Percentiles rank a stretch among this genome's conserved stretches.
phyloP scores from a whole-genome alignment of 2,888 invertebrate genomes.

The Drosophila imparisetae region DNA sequence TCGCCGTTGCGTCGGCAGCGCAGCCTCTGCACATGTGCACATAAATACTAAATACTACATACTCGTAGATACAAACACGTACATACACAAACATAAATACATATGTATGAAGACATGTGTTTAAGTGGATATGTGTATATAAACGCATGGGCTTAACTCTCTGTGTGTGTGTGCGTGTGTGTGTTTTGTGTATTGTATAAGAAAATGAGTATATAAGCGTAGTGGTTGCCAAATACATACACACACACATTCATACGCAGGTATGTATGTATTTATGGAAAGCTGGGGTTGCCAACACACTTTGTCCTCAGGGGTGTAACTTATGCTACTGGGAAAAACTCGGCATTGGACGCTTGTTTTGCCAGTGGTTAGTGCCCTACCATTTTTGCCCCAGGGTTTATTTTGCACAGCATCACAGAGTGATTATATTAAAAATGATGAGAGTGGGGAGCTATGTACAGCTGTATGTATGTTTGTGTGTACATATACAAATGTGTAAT shows the following conservation, averaged over 20 bases:
- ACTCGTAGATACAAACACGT: slow-evolving; percentile 15
- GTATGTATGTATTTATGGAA: slow-evolving; percentile 37
- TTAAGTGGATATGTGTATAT: slow-evolving; percentile 9
- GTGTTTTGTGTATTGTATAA: slow-evolving; percentile 23
- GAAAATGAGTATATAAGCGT: slow-evolving; percentile 41
- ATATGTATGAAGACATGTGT: slow-evolving; percentile 18
- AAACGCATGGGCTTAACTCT: slow-evolving; percentile 19
- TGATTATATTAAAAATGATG: slow-evolving; percentile 52
- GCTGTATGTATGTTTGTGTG: slow-evolving; percentile 1
- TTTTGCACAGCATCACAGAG: slow-evolving; percentile 59
- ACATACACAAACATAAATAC: slow-evolving; percentile 8
- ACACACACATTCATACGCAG: background rate
- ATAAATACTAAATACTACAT: slow-evolving; percentile 24
- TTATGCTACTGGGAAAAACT: slow-evolving; percentile 83
- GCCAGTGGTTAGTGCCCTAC: slow-evolving; percentile 67
- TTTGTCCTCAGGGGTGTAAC: slow-evolving; percentile 82
- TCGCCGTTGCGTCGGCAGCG: slow-evolving; percentile 60
- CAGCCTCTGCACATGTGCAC: slow-evolving; percentile 62
- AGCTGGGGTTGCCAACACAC: slow-evolving; percentile 69
- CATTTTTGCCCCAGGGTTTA: slow-evolving; percentile 60
- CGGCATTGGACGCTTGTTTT: slow-evolving; percentile 78
- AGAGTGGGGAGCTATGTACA: slow-evolving; percentile 15
- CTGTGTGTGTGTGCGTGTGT: slow-evolving; percentile 17
- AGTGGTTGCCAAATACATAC: slow-evolving; percentile 49
- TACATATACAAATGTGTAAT: slow-evolving; percentile 4